Evolutionary conservation across 2,888 invertebrate species (phyloP).

Genomic region (Parnassius mnemosyne): DNA sequence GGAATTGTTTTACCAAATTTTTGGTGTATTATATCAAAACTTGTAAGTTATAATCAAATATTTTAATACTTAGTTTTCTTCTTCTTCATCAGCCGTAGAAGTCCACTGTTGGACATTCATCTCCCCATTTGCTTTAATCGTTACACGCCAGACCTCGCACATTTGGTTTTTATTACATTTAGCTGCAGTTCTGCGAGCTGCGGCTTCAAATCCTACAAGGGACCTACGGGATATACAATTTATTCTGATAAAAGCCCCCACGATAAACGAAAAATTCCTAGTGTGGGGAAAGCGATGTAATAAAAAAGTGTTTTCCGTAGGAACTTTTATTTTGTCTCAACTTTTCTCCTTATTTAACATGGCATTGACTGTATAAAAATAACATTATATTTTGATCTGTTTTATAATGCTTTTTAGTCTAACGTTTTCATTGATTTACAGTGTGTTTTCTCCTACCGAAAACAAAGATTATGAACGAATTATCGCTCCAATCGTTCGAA

Average conservation of each 20-base stretch:
- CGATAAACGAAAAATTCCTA: no score
- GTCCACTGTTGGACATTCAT: not conserved
- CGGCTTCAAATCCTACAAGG: not conserved
- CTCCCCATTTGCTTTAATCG: not conserved
- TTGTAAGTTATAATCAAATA: conserved; percentile 3
- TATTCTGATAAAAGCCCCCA: no score
- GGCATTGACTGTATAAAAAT: not conserved
- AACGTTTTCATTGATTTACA: not conserved
- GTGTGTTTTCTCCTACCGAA: conserved; percentile 8
- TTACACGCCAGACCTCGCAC: not conserved
- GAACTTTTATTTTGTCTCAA: no score
- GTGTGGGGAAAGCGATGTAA: no score
- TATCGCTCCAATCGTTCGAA: conserved; percentile 21
- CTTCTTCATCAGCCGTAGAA: not conserved
- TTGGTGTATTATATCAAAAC: not conserved
- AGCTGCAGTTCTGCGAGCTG: not conserved
- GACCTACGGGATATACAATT: not conserved
- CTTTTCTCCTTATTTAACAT: not conserved
- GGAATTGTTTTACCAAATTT: conserved; percentile 22
- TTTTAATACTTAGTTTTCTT: not conserved
- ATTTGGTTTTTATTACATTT: not conserved
- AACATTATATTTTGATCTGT: not conserved
- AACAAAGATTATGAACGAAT: conserved; percentile 15
- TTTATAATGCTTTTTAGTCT: not conserved
- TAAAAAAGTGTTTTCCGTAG: no score